Evolutionary conservation across 2,113 vertebrate species (phyloP), one percentile per base, ranked within the genome.

Genomic region (Macrotus californicus): DNA sequence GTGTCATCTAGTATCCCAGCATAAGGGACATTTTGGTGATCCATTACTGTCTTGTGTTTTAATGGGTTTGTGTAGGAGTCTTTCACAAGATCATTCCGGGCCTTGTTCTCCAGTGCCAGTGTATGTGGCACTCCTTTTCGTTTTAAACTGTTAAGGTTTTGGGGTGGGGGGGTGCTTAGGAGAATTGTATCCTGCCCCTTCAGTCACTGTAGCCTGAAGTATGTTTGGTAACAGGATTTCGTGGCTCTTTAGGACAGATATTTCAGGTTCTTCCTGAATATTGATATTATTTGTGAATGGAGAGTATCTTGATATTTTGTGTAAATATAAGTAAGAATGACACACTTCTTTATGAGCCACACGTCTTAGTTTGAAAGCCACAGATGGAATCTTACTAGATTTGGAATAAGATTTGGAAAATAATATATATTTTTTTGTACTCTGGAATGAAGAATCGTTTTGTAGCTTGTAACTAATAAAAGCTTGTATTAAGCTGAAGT

Each of bases 311-410:
- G 34, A 24, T 84, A 29, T 70, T 85, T 94, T 69, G 56, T 92
- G 50, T 18, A 84, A 69, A 77, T 89, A 34, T 52, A 90, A 29
- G 3, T 69, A 84, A 73, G 61, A 93, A 24, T 82, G 34, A 52
- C 19, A 75, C 5, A 72, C 13, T 89, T 85, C 1, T 83, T 87
- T 89, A 59, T 82, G 31, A 75, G 52, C 43, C 52, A 0, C 41
- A 18, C 4, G 8, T 19, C 13, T 93, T 95, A 41, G 50, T 82
- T 93, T 96, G 84, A 88, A 54, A 87, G 90, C 82, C 61, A 87
- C 29, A 87, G 41, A 16, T 46, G 67, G 61, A 54, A 48, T 84
- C 50, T 75, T 75, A 46, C 29, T 67, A 81, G 92, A n/a, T n/a
- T n/a, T n/a, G n/a, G n/a, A 52, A 83, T 87, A 86, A 80, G 7